A percentile compares a stretch with the other conserved stretches of the same genome.
Evolutionary conservation across 2,113 vertebrate species (phyloP).

Genomic region (Leptobrachium ailaonicum): DNA sequence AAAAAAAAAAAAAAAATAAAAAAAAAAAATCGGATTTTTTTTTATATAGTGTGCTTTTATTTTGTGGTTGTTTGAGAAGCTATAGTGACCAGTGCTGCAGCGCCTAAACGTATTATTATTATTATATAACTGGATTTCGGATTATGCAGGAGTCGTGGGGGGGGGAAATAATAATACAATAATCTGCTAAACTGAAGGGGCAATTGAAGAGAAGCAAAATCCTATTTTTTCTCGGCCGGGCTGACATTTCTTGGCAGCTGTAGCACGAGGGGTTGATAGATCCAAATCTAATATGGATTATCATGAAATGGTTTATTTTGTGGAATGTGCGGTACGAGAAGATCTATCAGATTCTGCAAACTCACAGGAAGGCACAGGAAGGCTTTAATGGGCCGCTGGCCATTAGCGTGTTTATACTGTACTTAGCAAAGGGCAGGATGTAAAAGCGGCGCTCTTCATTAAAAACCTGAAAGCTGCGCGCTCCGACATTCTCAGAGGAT

Average conservation of each 20-base stretch:
- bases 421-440: constrained; percentile 22
- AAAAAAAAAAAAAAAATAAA: no score
- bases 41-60: no score
- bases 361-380: constrained; percentile 42
- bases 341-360: neutral
- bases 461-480: constrained; percentile 22
- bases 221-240: neutral
- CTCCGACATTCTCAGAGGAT: constrained; percentile 37
- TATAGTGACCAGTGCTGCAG: no score
- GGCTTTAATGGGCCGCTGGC: constrained; percentile 1
- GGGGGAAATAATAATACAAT: no score
- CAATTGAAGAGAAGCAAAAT: no score
- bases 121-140: no score
- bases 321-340: neutral
- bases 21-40: no score
- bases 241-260: neutral
- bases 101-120: no score
- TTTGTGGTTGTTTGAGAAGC: no score
- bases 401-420: constrained; percentile 24
- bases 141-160: no score
- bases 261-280: neutral
- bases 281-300: neutral
- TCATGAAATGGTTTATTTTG: neutral
- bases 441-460: constrained; percentile 20
- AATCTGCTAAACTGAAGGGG: no score